Evolutionary conservation across 2,113 vertebrate species (phyloP).

Genomic region (Psittacus erithacus): DNA sequence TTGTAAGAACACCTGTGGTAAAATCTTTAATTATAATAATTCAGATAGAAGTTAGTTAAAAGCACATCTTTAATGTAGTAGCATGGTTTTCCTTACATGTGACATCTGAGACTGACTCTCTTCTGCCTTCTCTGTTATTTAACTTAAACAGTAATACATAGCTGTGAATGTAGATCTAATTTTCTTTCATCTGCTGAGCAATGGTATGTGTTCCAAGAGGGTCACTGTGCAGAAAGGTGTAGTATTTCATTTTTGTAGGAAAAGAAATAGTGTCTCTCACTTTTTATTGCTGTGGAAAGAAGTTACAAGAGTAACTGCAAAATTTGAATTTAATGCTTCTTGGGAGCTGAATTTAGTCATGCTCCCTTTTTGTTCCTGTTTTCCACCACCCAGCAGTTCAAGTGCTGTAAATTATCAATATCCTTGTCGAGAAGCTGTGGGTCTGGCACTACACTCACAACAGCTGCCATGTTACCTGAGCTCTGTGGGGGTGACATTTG

Average conservation of each 20-base stretch:
- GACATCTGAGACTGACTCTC: slow-evolving; percentile 4
- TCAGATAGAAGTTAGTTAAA: slow-evolving; percentile 54
- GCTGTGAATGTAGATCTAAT: not conserved
- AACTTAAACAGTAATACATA: not conserved
- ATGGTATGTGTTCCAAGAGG: not conserved
- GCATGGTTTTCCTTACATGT: not conserved
- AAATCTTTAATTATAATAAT: slow-evolving; percentile 34
- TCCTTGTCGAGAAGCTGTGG: not conserved
- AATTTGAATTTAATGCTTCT: not conserved
- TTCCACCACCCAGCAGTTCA: not conserved
- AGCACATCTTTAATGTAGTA: slow-evolving; percentile 3
- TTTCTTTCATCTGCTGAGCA: not conserved
- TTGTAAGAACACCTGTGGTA: slow-evolving; percentile 27
- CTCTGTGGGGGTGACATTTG: not conserved
- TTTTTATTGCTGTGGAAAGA: not conserved
- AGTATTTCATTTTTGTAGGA: not conserved
- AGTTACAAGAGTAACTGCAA: not conserved
- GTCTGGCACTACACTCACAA: not conserved
- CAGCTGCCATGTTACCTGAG: not conserved
- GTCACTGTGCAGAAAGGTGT: not conserved
- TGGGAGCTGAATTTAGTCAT: not conserved
- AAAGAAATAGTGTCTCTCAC: not conserved
- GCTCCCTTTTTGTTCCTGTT: not conserved
- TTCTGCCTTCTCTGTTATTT: slow-evolving; percentile 23
- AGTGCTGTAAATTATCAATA: not conserved